Percentiles rank a stretch among this genome's conserved stretches.
phyloP scores from a whole-genome alignment of 2,888 invertebrate genomes.

The Perizoma affinitatum region DNA sequence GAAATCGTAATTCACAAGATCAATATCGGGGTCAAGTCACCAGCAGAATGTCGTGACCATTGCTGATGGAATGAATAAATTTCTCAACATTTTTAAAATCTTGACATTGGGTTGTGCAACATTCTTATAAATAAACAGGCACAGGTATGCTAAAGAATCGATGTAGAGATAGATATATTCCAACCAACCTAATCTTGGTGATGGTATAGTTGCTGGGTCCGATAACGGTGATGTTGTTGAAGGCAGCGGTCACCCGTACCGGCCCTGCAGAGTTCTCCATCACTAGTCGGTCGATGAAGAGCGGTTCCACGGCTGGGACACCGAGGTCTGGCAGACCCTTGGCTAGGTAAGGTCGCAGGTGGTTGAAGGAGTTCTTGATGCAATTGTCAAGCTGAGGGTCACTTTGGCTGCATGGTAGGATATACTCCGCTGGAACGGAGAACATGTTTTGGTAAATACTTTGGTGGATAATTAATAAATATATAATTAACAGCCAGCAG shows the following conservation, averaged over 20 bases:
- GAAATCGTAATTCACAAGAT: too few species aligned
- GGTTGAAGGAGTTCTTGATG: slow-evolving; percentile 88
- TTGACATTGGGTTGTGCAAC: too few species aligned
- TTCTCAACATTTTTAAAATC: too few species aligned
- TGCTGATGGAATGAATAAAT: too few species aligned
- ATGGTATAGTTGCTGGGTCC: slow-evolving; percentile 91
- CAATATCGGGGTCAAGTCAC: slow-evolving; percentile 2
- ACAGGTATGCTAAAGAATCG: too few species aligned
- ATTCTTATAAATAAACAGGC: too few species aligned
- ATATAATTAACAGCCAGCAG: too few species aligned
- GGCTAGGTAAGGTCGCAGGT: slow-evolving; percentile 88
- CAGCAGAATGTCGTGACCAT: too few species aligned
- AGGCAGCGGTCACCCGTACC: slow-evolving; percentile 88
- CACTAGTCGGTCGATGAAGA: slow-evolving; percentile 87
- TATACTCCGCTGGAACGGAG: slow-evolving; percentile 87
- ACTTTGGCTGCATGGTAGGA: slow-evolving; percentile 87
- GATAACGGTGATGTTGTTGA: slow-evolving; percentile 89
- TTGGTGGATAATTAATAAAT: neutral
- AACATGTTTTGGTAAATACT: slow-evolving; percentile 2
- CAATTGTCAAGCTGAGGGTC: slow-evolving; percentile 88
- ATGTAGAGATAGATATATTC: too few species aligned
- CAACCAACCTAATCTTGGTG: slow-evolving; percentile 85
- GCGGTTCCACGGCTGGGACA: slow-evolving; percentile 90
- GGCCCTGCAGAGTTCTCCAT: slow-evolving; percentile 92
- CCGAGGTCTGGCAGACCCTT: slow-evolving; percentile 88